Evolutionary conservation across 2,113 vertebrate species (phyloP).

Genomic region (Macaca nemestrina): DNA sequence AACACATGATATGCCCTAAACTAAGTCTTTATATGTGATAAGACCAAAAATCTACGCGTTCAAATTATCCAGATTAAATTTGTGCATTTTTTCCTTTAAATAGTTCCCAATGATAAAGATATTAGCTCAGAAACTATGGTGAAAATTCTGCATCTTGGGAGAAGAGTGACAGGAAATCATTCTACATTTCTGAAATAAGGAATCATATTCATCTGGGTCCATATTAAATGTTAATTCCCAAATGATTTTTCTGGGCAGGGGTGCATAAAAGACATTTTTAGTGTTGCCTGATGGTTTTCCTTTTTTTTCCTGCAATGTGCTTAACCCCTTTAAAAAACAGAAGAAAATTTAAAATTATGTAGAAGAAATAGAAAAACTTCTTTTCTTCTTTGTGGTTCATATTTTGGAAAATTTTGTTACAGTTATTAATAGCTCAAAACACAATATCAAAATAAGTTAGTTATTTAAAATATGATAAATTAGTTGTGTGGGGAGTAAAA

Average conservation of each 20-base stretch:
- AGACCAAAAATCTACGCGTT: neutral
- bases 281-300: neutral
- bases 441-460: neutral
- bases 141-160: neutral
- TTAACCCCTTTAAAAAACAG: neutral
- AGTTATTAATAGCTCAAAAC: neutral
- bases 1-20: neutral
- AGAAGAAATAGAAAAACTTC: neutral
- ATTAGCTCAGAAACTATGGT: neutral
- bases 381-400: neutral
- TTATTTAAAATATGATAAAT: neutral
- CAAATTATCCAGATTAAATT: neutral
- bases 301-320: neutral
- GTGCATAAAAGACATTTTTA: neutral
- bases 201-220: neutral
- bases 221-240: neutral
- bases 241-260: neutral
- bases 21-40: neutral
- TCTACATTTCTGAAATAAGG: neutral
- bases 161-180: neutral
- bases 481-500: neutral
- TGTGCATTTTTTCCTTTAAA: neutral
- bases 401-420: neutral
- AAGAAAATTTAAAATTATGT: neutral
- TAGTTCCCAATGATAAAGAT: neutral